Evolutionary conservation across 1,140 invertebrate genomes (phyloP).

Genomic region (Stegodyphus dumicola): DNA sequence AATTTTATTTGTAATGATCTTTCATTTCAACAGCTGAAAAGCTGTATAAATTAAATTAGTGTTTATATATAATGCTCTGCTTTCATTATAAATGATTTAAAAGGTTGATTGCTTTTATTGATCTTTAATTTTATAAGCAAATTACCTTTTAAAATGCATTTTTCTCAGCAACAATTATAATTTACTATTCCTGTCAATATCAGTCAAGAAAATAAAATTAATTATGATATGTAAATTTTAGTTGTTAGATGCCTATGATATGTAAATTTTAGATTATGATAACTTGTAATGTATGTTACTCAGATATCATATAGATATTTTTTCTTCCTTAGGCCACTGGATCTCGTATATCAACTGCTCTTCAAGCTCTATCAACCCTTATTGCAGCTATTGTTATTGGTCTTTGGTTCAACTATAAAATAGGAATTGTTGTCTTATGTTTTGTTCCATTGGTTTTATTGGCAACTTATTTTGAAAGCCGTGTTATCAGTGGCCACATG

Average conservation of each 20-base stretch:
- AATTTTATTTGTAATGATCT: too few relatives aligned
- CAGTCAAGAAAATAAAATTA: not conserved
- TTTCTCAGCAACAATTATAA: not conserved
- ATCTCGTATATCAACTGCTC: constrained; percentile 79
- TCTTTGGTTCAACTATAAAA: constrained; percentile 83
- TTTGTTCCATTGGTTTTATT: constrained; percentile 83
- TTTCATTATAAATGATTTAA: too few relatives aligned
- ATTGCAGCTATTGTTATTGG: constrained; percentile 78
- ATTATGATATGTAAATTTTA: not conserved
- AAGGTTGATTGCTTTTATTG: too few relatives aligned
- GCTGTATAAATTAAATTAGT: too few relatives aligned
- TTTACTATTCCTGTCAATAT: not conserved
- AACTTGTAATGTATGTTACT: too few relatives aligned
- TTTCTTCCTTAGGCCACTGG: constrained; percentile 77
- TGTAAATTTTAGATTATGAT: too few relatives aligned
- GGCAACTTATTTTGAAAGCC: constrained; percentile 81
- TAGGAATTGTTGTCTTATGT: constrained; percentile 81
- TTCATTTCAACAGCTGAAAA: too few relatives aligned
- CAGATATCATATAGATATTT: not conserved
- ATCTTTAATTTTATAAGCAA: too few relatives aligned
- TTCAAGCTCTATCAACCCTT: constrained; percentile 82
- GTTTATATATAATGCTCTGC: too few relatives aligned
- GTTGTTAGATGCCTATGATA: not conserved
- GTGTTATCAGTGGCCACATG: constrained; percentile 76
- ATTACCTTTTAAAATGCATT: too few relatives aligned